These are phyloP conservation scores for Eulithis testata DNA, from an alignment of 2,888 invertebrate genomes.

Conservation along the genomic window DNA sequence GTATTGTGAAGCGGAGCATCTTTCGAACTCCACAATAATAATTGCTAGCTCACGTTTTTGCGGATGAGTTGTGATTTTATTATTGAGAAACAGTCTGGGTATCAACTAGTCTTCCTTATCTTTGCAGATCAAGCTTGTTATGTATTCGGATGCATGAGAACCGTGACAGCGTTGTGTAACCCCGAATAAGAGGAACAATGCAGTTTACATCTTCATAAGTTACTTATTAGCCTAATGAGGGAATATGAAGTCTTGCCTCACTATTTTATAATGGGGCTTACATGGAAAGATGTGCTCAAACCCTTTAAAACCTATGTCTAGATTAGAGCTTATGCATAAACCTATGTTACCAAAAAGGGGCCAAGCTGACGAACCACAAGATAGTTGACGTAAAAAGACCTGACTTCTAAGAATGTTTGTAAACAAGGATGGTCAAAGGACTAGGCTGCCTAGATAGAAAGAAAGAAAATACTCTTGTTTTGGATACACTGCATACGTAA, in stretches of 20 bases:
- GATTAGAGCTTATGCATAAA: too few species aligned
- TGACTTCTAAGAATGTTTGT: too few species aligned
- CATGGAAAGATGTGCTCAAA: neutral
- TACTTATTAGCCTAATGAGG: slow-evolving; percentile 29
- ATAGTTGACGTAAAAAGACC: too few species aligned
- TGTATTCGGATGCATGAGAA: slow-evolving; percentile 77
- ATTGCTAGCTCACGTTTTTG: slow-evolving; percentile 79
- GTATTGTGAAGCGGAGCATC: slow-evolving; percentile 70
- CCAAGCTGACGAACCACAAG: too few species aligned
- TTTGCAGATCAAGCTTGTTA: slow-evolving; percentile 70
- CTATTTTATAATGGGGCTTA: slow-evolving; percentile 9
- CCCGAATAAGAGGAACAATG: slow-evolving; percentile 40
- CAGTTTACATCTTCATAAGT: slow-evolving; percentile 22
- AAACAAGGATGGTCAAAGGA: too few species aligned
- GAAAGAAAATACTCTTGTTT: too few species aligned
- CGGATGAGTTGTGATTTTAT: slow-evolving; percentile 70
- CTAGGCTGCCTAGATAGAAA: too few species aligned
- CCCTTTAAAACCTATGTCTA: too few species aligned
- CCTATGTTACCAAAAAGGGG: too few species aligned
- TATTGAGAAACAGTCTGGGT: slow-evolving; percentile 73
- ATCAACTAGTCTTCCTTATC: slow-evolving; percentile 72
- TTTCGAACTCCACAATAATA: slow-evolving; percentile 61
- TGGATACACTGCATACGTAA: too few species aligned
- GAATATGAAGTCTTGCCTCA: slow-evolving; percentile 11
- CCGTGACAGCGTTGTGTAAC: slow-evolving; percentile 71